Evolutionary conservation across 2,888 invertebrate species (phyloP), one percentile per base, ranked within the genome.

Genomic region (Thera obeliscata): DNA sequence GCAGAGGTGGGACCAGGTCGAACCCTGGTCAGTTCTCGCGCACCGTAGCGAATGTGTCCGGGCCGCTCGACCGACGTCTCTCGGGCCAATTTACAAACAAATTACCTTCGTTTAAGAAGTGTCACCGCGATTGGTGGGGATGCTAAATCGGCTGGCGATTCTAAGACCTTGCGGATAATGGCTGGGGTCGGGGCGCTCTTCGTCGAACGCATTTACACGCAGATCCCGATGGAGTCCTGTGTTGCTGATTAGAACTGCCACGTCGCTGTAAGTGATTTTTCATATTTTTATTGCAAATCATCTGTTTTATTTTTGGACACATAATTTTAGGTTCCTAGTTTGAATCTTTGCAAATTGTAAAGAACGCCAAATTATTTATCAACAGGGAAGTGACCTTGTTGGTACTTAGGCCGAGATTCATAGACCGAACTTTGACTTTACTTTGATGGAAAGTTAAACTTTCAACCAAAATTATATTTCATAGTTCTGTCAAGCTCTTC

Each of bases 51-150:
- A 92, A 92, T 92, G 91, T 81, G 87, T 76, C 78, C 84, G 81
- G 78, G 75, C 80, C 77, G 83, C 80, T 82, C 80, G 82, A 83
- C 90, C 91, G 90, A 89, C 89, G 91, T 87, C 79, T 86, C 86
- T 85, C 86, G 85, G 64, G 87, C 89, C 93, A 93, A 93, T 93
- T 93, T 93, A 91, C 93, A 89, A 92, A 91, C 91, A 89, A 93
- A 93, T 93, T 93, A 91, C 92, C 91, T 89, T 90, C 91, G 92
- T 93, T 92, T 91, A 93, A 93, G 93, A 90, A 90, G 91, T 93
- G 93, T 88, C 87, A 88, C 88, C 83, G 86, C 85, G 87, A 89
- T 91, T 92, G 93, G 93, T 91, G 92, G 93, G 90, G 90, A 91
- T 91, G 89, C 82, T 91, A 90, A 93, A 93, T 93, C 91, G 91